Percentiles rank a stretch among this genome's conserved stretches.
phyloP scores from a whole-genome alignment of 2,113 vertebrate genomes.

The Recurvirostra avosetta region DNA sequence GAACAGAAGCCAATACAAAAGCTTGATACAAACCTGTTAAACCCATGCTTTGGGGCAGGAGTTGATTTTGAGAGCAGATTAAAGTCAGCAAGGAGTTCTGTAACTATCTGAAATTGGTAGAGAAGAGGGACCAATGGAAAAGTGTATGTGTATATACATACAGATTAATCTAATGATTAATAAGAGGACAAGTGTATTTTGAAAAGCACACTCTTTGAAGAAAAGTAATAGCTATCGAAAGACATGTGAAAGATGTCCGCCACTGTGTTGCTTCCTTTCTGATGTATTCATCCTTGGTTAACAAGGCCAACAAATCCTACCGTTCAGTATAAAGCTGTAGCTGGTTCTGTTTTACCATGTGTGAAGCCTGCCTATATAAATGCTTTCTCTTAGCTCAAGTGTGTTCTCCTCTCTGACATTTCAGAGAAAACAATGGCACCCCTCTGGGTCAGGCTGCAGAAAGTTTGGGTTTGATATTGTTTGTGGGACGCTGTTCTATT shows the following conservation, averaged over 20 bases:
- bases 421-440: background rate
- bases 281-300: background rate
- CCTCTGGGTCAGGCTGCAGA: background rate
- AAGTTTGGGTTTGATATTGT: background rate
- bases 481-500: background rate
- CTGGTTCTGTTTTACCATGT: background rate
- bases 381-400: background rate
- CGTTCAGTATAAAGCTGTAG: background rate
- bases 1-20: background rate
- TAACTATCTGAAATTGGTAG: background rate
- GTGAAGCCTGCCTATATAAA: background rate
- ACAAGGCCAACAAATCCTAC: background rate
- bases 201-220: background rate
- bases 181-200: background rate
- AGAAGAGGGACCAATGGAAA: background rate
- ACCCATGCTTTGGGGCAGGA: background rate
- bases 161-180: background rate
- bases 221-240: background rate
- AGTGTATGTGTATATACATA: fast-evolving
- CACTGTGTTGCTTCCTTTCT: background rate
- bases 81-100: background rate
- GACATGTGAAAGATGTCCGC: background rate
- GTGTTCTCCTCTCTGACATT: background rate
- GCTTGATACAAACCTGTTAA: background rate
- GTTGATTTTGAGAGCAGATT: background rate